Evolutionary conservation across 2,797 vertebrate genomes (phyloP).

Genomic region (Naso thynnoides): DNA sequence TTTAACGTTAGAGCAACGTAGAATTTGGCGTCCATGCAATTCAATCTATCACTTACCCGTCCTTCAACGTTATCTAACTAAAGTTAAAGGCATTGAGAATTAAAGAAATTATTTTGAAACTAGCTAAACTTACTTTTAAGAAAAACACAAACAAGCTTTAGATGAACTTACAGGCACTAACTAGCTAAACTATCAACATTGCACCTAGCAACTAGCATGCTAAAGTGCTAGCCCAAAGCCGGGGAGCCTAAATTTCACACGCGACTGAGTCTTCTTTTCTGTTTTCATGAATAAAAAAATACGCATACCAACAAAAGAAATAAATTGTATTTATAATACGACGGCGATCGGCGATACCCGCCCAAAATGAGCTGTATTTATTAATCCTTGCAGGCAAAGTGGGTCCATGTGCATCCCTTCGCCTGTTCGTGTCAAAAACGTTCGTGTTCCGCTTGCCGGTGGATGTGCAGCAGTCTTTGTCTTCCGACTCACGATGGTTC

Average conservation of each 20-base stretch:
- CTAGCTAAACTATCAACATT: neutral
- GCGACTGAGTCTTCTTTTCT: neutral
- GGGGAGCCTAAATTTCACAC: neutral
- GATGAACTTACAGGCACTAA: neutral
- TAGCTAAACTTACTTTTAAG: neutral
- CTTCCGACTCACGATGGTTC: conserved; percentile 61
- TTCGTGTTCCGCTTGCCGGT: conserved; percentile 63
- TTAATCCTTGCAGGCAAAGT: neutral
- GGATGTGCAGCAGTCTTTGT: conserved; percentile 59
- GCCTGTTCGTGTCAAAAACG: conserved; percentile 68
- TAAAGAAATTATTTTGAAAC: neutral
- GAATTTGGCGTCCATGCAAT: neutral
- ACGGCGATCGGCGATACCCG: neutral
- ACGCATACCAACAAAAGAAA: conserved; percentile 52
- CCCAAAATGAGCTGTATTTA: neutral
- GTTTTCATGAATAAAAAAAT: neutral
- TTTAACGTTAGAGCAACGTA: too few relatives aligned
- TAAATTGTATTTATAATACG: neutral
- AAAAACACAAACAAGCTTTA: neutral
- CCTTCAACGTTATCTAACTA: too few relatives aligned
- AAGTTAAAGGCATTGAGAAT: accelerated
- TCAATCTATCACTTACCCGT: neutral
- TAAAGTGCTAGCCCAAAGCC: conserved; percentile 44
- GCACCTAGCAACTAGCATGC: conserved; percentile 41
- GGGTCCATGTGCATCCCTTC: conserved; percentile 69